Evolutionary conservation across 2,113 vertebrate species (phyloP), one percentile per base, ranked within the genome.

Genomic region (Rhynchomys soricoides): DNA sequence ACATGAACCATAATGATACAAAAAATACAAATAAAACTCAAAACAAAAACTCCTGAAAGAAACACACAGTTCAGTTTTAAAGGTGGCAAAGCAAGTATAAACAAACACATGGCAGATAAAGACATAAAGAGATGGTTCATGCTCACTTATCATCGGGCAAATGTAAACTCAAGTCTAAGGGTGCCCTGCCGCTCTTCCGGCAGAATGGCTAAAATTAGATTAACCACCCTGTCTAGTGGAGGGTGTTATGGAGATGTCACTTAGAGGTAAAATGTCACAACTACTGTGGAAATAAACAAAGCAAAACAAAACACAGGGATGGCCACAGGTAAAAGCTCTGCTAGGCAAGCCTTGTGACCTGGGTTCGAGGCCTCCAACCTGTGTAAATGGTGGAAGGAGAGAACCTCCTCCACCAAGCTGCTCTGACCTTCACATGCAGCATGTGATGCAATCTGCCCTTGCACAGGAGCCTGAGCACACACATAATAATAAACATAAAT

Each of bases 51-150:
- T 43, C 62, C 43, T 40, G 91, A 66, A 75, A 77, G 73, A 95
- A 92, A 95, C 12, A 13, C 17, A 52, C 29, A 89, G 22, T 31
- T 19, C 62, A 50, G 83, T 83, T 86, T 71, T 86, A 93, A 95
- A 82, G 40, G 0, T 85, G 55, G 64, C 48, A 48, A 78, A 95
- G 87, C 7, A 88, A 94, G 89, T 10, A 83, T 22, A 1, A 95
- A 77, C 79, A 59, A 68, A 29, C 2, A 66, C 40, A 75, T 71
- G n/a, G 13, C 40, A 92, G 83, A 90, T 24, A 89, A 89, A 50
- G 37, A 90, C 48, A 96, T 37, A 62, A 83, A 88, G 64, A 48
- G 16, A 83, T 89, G 48, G 29, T 0, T 9, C 29, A 3, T 22
- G 31, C 55, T 50, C 55, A 87, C 83, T 40, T 73, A 74, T 95